These are phyloP conservation scores for Oxyscelio sp. DNA, from an alignment of 2,888 invertebrate species.

Conservation along the genomic window DNA sequence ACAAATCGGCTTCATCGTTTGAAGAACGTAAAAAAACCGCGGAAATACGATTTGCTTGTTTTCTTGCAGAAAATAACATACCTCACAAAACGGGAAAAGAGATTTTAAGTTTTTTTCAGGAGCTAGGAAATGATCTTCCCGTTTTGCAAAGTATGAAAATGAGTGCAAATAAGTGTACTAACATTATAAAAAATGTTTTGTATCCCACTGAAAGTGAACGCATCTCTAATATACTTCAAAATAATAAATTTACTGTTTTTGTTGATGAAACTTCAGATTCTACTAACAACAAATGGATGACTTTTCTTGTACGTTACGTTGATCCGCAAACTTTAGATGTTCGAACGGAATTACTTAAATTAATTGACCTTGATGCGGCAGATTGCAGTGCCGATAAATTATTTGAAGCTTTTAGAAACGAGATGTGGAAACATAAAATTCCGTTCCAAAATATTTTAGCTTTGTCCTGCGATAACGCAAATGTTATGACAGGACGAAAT, in stretches of 20 bases:
- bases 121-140: background rate
- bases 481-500: constrained; percentile 18
- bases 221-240: background rate
- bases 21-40: too few relatives aligned
- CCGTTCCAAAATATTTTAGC: constrained; percentile 12
- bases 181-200: background rate
- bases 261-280: constrained; percentile 1
- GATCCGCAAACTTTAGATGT: too few relatives aligned
- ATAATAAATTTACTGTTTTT: background rate
- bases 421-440: constrained; percentile 10
- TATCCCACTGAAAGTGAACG: background rate
- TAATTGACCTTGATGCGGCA: too few relatives aligned
- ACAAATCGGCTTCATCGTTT: too few relatives aligned
- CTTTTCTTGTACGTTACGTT: constrained; percentile 11
- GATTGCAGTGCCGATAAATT: constrained; percentile 17
- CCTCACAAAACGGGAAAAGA: background rate
- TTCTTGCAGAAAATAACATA: background rate
- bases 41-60: too few relatives aligned
- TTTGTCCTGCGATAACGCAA: too few relatives aligned
- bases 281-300: background rate
- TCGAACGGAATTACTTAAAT: constrained; percentile 7
- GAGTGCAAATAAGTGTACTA: background rate
- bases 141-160: background rate
- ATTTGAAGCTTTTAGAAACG: constrained; percentile 2
- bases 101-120: background rate